Conservation (phyloP, 2,797 vertebrate genomes). For the Graptemys geographica region DNA sequence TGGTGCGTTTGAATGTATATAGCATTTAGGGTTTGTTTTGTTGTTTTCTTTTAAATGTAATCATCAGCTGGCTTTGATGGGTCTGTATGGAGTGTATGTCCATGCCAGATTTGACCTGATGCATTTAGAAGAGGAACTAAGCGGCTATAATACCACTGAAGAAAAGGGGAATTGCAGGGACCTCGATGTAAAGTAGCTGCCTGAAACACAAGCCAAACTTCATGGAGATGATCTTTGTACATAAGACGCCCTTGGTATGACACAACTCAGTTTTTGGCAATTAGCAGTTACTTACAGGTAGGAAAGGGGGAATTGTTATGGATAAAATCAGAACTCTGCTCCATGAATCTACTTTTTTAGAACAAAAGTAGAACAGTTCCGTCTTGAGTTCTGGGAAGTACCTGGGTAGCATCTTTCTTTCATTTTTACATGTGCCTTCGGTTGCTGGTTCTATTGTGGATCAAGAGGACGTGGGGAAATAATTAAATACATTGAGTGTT, state of each 20-base stretch:
- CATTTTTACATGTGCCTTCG: neutral
- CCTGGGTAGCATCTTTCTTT: neutral
- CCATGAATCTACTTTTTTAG: neutral
- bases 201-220: neutral
- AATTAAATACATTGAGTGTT: neutral
- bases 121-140: neutral
- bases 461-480: neutral
- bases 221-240: neutral
- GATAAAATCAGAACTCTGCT: neutral
- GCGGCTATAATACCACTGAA: neutral
- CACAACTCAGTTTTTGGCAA: neutral
- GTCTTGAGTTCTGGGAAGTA: neutral
- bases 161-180: neutral
- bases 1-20: neutral
- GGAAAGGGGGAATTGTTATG: neutral
- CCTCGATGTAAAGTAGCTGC: neutral
- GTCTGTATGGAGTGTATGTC: neutral
- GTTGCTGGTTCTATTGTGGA: neutral
- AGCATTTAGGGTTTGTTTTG: neutral
- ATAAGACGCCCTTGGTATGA: neutral
- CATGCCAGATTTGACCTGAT: neutral
- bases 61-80: neutral
- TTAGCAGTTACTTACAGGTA: neutral
- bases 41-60: constrained; percentile 31
- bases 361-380: neutral